Evolutionary conservation across 1,140 invertebrate species (phyloP).

Genomic region (Leguminivora glycinivorella): DNA sequence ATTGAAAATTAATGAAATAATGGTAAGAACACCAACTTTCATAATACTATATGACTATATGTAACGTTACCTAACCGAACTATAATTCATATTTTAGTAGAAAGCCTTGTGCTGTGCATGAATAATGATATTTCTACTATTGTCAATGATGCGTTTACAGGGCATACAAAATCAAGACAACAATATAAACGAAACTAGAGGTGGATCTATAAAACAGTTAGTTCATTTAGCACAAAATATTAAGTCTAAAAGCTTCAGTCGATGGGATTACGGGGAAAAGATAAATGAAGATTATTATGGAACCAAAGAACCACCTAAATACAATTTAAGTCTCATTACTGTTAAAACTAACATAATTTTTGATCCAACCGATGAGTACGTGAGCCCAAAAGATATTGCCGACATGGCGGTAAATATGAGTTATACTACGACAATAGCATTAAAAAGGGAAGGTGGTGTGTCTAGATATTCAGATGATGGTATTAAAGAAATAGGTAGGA

Average conservation of each 20-base stretch:
- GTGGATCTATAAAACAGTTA: slow-evolving; percentile 10
- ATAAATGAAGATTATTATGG: neutral
- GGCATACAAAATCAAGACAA: neutral
- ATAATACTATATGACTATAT: no score
- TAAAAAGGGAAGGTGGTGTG: no score
- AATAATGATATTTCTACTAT: no score
- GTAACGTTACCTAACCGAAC: no score
- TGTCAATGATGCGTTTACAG: neutral
- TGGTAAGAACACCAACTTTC: slow-evolving; percentile 5
- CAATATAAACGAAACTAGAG: neutral
- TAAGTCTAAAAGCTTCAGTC: neutral
- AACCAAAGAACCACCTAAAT: neutral
- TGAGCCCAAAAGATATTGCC: neutral
- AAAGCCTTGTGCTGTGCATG: no score
- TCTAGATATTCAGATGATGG: no score
- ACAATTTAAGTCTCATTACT: neutral
- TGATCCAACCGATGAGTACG: neutral
- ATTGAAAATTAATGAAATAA: slow-evolving; percentile 1
- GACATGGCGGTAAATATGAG: neutral
- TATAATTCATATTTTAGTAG: no score
- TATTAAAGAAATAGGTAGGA: neutral
- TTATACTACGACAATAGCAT: neutral
- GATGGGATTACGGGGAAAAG: neutral
- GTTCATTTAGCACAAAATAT: slow-evolving; percentile 4
- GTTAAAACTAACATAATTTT: neutral